Percentiles rank a stretch among this genome's conserved stretches.
Conservation (phyloP, 2,797 vertebrate genomes). For the Cossypha caffra region DNA sequence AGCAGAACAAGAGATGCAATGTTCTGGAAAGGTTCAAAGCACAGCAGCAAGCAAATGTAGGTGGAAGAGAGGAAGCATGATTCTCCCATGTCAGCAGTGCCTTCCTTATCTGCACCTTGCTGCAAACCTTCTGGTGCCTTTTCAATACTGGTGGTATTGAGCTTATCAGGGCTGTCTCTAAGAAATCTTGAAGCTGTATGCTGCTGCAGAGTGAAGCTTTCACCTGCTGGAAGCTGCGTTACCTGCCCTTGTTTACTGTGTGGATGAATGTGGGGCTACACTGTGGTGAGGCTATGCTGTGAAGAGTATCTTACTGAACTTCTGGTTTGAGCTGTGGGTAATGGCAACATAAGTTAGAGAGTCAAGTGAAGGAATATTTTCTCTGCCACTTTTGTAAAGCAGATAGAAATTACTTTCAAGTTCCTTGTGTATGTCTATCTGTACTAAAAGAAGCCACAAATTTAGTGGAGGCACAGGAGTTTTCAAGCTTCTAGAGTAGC, state of each 20-base stretch:
- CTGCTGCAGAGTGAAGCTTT: background rate
- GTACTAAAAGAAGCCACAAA: background rate
- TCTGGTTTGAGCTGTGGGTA: background rate
- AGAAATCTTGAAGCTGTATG: background rate
- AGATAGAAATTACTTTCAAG: background rate
- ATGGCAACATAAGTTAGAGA: background rate
- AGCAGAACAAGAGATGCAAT: background rate
- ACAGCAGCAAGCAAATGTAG: background rate
- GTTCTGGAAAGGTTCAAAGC: background rate
- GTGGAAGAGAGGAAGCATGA: rapidly evolving
- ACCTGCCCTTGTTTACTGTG: rapidly evolving
- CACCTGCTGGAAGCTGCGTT: background rate
- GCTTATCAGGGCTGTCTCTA: background rate
- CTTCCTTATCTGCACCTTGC: background rate
- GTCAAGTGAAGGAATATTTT: background rate
- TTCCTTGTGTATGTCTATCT: background rate
- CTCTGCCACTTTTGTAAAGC: background rate
- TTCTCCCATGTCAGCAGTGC: background rate
- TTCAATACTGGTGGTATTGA: background rate
- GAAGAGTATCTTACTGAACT: background rate
- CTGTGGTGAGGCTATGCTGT: background rate
- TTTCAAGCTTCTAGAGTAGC: background rate
- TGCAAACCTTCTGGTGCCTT: background rate
- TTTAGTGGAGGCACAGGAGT: background rate
- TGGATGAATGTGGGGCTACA: rapidly evolving